Evolutionary conservation across 2,113 vertebrate species (phyloP).

Genomic region (Coptodon rendalli): DNA sequence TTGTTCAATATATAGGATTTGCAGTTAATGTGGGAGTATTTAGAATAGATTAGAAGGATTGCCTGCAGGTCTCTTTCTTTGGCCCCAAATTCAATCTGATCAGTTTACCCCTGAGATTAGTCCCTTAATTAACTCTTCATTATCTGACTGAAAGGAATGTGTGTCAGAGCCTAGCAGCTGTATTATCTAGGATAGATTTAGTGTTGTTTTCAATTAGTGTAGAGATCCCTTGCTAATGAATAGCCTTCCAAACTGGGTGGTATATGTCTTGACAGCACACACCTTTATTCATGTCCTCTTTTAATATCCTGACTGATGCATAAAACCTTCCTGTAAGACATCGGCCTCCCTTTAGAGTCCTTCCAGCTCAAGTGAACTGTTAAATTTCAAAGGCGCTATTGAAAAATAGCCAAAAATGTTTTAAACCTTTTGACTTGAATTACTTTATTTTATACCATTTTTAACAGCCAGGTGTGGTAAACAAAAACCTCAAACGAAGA

Average conservation of each 20-base stretch:
- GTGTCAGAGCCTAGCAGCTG: background rate
- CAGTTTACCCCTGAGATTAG: background rate
- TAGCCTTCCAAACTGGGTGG: background rate
- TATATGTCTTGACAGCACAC: background rate
- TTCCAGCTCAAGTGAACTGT: background rate
- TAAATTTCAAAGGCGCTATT: background rate
- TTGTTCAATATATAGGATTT: background rate
- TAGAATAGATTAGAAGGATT: background rate
- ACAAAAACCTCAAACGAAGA: background rate
- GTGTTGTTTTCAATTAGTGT: background rate
- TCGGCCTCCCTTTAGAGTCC: rapidly evolving
- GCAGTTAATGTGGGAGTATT: background rate
- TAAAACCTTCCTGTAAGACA: background rate
- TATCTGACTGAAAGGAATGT: background rate
- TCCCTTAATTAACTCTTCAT: background rate
- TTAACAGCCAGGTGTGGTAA: background rate
- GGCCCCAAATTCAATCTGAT: background rate
- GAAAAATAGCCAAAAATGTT: background rate
- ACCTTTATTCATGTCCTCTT: background rate
- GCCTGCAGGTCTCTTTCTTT: background rate
- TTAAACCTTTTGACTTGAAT: background rate
- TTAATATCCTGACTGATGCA: background rate
- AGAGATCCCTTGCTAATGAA: background rate
- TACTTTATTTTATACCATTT: background rate
- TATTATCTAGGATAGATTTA: background rate